Base-by-base conservation (phyloP, 2,888 invertebrate species). In the Drosophila anomalata region DNA sequence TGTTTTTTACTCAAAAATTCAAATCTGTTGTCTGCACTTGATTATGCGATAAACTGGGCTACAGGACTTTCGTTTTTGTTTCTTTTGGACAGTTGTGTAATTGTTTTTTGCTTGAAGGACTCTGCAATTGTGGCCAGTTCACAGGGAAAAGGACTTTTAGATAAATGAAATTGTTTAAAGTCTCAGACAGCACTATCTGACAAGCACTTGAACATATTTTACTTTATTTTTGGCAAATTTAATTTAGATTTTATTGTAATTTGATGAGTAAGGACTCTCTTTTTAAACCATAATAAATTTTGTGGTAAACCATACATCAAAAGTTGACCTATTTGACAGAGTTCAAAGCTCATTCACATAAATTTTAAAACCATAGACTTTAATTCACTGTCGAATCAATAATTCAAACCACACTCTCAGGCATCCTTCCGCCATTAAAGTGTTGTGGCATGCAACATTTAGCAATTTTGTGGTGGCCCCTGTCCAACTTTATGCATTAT, bases 1-100 rank as follows among this genome's bases (percentile, higher is more conserved):
- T 83, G 82, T 87, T 85, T 83, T 87, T 77, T 72, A 58, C 73
- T 87, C 33, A 54, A 76, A 87, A 82, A 77, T 87, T 85, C 62
- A 85, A 83, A 87, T 82, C 86, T 76, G 71, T 80, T 82, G 79
- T 82, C 75, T 63, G 67, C 54, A 68, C 42, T 46, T 77, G 82
- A 87, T 82, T 73, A 70, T 79, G 56, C 68, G 82, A 82, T 87
- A 85, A 81, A 82, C 73, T 78, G 17, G 41, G 52, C 41, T 50
- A 67, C 41, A 67, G 53, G 47, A 73, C 63, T 67, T 54, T 51
- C 50, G 31, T 29, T 76, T 61, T 48, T 55, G 31, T 41, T 29
- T 36, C 55, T 67, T 72, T 61, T 57, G 61, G 75, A 77, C 82
- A 82, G 82, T 87, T 82, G 87, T 50, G 47, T 73, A 81, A 82